These are phyloP conservation scores for Acronicta psi DNA, from an alignment of 2,888 invertebrate genomes.

Conservation along the genomic window DNA sequence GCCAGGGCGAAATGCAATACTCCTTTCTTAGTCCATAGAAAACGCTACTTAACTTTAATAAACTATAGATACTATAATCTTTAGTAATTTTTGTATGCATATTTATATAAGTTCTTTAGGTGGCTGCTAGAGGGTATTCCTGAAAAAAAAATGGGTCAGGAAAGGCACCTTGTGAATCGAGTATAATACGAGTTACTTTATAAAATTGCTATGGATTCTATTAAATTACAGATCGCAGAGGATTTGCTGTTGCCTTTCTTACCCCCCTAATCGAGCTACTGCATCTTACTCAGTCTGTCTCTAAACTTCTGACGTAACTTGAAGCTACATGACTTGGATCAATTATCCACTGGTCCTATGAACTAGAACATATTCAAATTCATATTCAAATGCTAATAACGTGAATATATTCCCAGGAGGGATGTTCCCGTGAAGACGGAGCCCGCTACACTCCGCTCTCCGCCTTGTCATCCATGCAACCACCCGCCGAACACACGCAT, in stretches of 20 bases:
- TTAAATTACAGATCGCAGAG: no score
- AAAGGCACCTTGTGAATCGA: no score
- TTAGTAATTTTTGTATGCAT: no score
- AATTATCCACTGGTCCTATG: background rate
- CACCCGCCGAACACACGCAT: slow-evolving; percentile 88
- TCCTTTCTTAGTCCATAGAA: slow-evolving; percentile 11
- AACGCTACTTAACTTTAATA: background rate
- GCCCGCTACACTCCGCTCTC: slow-evolving; percentile 94
- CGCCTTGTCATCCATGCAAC: slow-evolving; percentile 96
- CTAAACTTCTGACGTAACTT: slow-evolving; percentile 13
- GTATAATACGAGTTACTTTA: no score
- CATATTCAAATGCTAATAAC: slow-evolving; percentile 2
- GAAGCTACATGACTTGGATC: slow-evolving; percentile 2
- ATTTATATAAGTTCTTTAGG: no score
- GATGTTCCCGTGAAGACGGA: slow-evolving; percentile 80
- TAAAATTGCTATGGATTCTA: no score
- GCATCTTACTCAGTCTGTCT: slow-evolving; percentile 7
- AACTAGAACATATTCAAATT: no score
- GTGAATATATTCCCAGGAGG: slow-evolving; percentile 71
- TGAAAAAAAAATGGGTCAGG: no score
- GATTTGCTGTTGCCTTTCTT: no score
- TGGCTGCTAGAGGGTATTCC: no score
- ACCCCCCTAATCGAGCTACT: background rate
- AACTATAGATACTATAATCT: no score
- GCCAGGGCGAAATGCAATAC: slow-evolving; percentile 26